Conservation (phyloP, 2,888 invertebrate genomes). For the Phasia obesa region DNA sequence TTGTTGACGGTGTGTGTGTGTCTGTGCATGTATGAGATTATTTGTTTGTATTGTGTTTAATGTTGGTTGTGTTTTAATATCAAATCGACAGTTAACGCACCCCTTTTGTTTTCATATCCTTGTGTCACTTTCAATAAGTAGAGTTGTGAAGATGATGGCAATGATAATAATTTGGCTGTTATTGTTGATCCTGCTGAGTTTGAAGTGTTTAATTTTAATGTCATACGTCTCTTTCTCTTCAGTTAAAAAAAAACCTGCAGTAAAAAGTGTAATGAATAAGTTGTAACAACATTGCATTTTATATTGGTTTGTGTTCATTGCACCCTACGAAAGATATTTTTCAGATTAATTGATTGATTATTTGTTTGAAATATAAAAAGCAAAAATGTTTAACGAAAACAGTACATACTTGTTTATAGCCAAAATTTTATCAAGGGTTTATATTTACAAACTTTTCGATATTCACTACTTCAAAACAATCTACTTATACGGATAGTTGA, state of each 20-base stretch:
- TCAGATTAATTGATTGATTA: too few relatives aligned
- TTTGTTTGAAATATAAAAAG: too few relatives aligned
- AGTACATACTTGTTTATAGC: too few relatives aligned
- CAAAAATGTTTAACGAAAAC: too few relatives aligned
- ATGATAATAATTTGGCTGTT: constrained; percentile 65
- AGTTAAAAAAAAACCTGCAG: constrained; percentile 21
- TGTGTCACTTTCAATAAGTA: constrained; percentile 58
- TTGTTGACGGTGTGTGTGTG: constrained; percentile 1
- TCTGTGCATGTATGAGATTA: constrained; percentile 30
- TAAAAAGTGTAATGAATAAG: constrained; percentile 14
- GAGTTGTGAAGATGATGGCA: constrained; percentile 46
- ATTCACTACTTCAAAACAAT: too few relatives aligned
- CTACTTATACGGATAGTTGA: too few relatives aligned
- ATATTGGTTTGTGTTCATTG: not conserved
- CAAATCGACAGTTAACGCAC: constrained; percentile 65
- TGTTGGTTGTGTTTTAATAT: constrained; percentile 64
- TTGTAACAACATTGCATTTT: constrained; percentile 1
- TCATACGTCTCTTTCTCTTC: constrained; percentile 49
- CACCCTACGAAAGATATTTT: constrained; percentile 12
- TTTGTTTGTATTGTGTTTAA: constrained; percentile 29
- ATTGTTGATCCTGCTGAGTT: constrained; percentile 68
- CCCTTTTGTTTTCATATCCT: constrained; percentile 64
- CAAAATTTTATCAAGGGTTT: too few relatives aligned
- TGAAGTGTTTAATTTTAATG: constrained; percentile 69
- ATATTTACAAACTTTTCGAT: too few relatives aligned